Evolutionary conservation across 2,797 vertebrate species (phyloP), one percentile per base, ranked within the genome.

Genomic region (Calcarius lapponicus): DNA sequence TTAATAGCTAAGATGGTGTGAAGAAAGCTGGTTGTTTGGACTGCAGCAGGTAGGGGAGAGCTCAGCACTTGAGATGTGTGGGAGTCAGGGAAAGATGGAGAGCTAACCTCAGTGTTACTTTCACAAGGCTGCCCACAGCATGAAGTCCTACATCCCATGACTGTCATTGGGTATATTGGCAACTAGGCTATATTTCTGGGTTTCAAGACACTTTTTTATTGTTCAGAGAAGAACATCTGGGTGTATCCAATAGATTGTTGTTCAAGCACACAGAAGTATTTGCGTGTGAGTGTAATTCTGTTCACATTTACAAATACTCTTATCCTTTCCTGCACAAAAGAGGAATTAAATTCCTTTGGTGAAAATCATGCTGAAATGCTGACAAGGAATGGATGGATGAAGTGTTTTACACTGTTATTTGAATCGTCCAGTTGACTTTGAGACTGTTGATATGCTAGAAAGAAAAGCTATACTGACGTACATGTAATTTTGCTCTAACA

Each of bases 41-140:
- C 80, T 47, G 8, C 36, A 45, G 15, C 22, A 40, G 31, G 13
- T 11, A 4, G 3, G 9, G 28, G 10, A 71, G 20, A 70, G 29
- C 28, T 85, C n/a, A 58, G 36, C 1, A 1, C 22, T 29, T 66
- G 36, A 48, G 28, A 34, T 0, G 0, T 20, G 25, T 53, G 45
- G 34, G 34, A 84, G 34, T 25, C 0, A 0, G 34, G 69, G 31
- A 40, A 90, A 14, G 25, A 56, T 43, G 50, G 47, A 83, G 45
- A 65, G 29, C 34, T 54, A 17, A 42, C 19, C 45, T 92, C 31
- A 24, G 6, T 26, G 19, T 47, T 58, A 31, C 7, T 67, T 84
- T 16, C 75, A 42, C 18, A 54, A 32, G 11, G 11, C n/a, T 1
- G 1, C 47, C 47, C 48, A 15, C 14, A 64, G 32, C 18, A 15